A percentile compares a stretch with the other conserved stretches of the same genome.
Conservation (phyloP, 2,113 vertebrate species). For the Ellobius talpinus region DNA sequence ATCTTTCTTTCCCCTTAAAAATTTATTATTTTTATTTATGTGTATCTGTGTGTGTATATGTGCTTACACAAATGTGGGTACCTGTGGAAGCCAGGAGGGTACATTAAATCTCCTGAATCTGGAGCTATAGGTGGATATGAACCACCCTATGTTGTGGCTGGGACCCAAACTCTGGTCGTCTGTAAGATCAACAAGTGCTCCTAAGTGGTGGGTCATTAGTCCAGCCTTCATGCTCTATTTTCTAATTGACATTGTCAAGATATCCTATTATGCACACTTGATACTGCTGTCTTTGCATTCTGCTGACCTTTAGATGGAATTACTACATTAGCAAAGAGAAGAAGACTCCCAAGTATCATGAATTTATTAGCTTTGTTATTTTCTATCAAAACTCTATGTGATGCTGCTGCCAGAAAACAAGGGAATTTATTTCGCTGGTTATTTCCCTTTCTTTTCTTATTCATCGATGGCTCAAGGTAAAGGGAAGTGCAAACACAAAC, state of each 20-base stretch:
- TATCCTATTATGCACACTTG: neutral
- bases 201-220: neutral
- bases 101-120: neutral
- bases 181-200: neutral
- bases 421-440: neutral
- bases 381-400: neutral
- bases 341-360: neutral
- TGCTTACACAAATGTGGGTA: neutral
- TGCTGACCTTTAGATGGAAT: neutral
- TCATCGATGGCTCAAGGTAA: neutral
- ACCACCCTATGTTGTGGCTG: neutral
- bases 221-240: neutral
- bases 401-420: neutral
- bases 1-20: neutral
- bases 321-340: neutral
- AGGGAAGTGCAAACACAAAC: neutral
- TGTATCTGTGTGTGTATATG: neutral
- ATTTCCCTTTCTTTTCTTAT: neutral
- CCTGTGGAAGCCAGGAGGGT: neutral
- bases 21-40: neutral
- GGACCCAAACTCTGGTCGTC: neutral
- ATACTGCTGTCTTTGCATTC: neutral
- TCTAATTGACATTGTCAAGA: neutral
- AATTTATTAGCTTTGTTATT: neutral
- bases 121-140: too few species aligned